phyloP scores from a whole-genome alignment of 2,113 vertebrate species.

The Chaetodon auriga region DNA sequence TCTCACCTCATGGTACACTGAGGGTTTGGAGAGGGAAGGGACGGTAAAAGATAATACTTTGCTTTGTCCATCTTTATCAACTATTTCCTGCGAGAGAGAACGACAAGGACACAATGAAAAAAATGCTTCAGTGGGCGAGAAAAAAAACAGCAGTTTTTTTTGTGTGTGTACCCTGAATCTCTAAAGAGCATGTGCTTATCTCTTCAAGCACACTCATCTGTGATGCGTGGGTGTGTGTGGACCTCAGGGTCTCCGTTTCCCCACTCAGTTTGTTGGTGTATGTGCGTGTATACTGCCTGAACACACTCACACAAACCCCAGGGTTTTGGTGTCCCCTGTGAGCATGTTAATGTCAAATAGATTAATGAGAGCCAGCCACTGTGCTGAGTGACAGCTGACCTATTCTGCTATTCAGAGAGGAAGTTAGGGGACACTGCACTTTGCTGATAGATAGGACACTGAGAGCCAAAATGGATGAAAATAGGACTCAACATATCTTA shows the following conservation, averaged over 20 bases:
- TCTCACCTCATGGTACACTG: conserved; percentile 96
- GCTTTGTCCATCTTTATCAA: conserved; percentile 96
- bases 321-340: conserved; percentile 58
- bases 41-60: conserved; percentile 95
- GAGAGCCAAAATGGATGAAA: conserved; percentile 36
- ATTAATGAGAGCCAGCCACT: conserved; percentile 65
- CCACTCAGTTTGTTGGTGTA: conserved; percentile 16
- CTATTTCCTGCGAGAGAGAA: conserved; percentile 90
- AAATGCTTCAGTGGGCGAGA: conserved; percentile 21
- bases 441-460: conserved; percentile 36
- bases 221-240: conserved; percentile 32
- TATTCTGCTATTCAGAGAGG: conserved; percentile 79
- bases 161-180: conserved; percentile 13
- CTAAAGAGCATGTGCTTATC: conserved; percentile 18
- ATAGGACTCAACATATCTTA: conserved; percentile 8
- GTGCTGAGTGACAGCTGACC: conserved; percentile 79
- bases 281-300: neutral
- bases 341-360: conserved; percentile 76
- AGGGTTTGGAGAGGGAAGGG: conserved; percentile 97
- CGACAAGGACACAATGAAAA: conserved; percentile 39
- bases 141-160: conserved; percentile 34
- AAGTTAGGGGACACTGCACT: conserved; percentile 46
- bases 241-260: conserved; percentile 31
- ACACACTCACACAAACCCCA: conserved; percentile 7
- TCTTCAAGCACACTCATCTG: conserved; percentile 27